Percentiles rank a stretch among this genome's conserved stretches.
Conservation (phyloP, 2,888 invertebrate genomes). For the Eupsilia transversa region DNA sequence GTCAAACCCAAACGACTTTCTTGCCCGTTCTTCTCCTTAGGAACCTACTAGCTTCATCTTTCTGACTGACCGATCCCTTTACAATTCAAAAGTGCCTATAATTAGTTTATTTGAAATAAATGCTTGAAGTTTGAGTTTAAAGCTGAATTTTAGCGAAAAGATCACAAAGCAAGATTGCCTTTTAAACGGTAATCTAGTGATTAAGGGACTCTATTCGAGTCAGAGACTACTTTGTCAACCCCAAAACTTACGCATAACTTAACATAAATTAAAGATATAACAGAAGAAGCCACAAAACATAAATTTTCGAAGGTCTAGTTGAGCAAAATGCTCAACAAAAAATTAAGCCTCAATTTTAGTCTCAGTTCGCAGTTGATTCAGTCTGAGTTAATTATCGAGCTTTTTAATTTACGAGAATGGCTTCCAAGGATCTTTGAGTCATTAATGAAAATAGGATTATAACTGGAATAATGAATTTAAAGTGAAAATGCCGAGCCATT, state of each 20-base stretch:
- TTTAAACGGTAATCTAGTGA: not conserved
- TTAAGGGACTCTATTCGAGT: not conserved
- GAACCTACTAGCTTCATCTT: too few relatives aligned
- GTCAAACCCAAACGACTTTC: rapidly evolving
- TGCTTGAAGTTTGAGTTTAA: too few relatives aligned
- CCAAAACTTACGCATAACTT: not conserved
- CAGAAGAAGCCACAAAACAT: not conserved
- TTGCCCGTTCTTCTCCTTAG: too few relatives aligned
- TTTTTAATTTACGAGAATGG: constrained; percentile 54
- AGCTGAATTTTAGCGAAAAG: too few relatives aligned
- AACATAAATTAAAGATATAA: not conserved
- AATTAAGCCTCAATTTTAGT: constrained; percentile 21
- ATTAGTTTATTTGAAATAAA: too few relatives aligned
- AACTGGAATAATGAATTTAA: constrained; percentile 57
- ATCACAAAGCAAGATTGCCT: not conserved
- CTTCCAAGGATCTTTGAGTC: constrained; percentile 55
- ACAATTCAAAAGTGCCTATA: too few relatives aligned
- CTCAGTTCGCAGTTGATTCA: constrained; percentile 31
- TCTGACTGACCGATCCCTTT: too few relatives aligned
- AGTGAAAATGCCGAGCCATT: not conserved
- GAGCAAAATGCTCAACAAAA: constrained; percentile 8
- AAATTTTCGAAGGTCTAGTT: not conserved
- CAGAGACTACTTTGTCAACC: not conserved
- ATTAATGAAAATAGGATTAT: constrained; percentile 59
- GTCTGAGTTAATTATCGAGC: constrained; percentile 49